Conservation (phyloP, 2,797 vertebrate species). For the Carduelis carduelis region DNA sequence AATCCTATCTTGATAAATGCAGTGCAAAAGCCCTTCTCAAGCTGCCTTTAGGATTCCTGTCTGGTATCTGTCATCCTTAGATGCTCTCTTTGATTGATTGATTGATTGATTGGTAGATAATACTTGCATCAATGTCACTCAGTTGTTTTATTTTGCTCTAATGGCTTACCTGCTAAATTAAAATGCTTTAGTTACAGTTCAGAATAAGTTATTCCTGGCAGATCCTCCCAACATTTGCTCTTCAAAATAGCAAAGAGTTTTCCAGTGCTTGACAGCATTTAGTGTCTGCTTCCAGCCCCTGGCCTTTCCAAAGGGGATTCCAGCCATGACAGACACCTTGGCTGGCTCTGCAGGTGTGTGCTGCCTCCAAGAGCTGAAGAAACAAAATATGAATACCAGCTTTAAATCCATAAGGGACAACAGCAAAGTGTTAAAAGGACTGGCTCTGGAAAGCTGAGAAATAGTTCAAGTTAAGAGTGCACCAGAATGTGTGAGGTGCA, state of each 20-base stretch:
- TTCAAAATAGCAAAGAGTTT: not conserved
- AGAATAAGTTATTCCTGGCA: not conserved
- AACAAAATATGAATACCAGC: not conserved
- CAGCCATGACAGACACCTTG: not conserved
- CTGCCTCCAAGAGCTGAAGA: not conserved
- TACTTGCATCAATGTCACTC: not conserved
- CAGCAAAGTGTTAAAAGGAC: not conserved
- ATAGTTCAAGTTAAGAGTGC: not conserved
- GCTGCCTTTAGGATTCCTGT: not conserved
- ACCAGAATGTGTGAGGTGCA: not conserved
- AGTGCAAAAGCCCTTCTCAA: not conserved
- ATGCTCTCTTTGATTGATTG: not conserved
- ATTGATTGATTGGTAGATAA: not conserved
- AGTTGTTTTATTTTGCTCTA: constrained; percentile 12
- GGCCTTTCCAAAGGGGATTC: not conserved
- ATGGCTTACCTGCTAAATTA: not conserved
- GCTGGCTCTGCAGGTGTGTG: not conserved
- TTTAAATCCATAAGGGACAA: not conserved
- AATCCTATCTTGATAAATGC: not conserved
- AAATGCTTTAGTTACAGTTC: not conserved
- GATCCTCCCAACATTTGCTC: not conserved
- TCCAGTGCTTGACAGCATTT: not conserved
- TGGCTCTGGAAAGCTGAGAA: not conserved
- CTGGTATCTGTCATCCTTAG: not conserved
- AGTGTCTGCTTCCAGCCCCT: not conserved